Evolutionary conservation across 2,113 vertebrate genomes (phyloP), one percentile per base, ranked within the genome.

Genomic region (Grantiella picta): DNA sequence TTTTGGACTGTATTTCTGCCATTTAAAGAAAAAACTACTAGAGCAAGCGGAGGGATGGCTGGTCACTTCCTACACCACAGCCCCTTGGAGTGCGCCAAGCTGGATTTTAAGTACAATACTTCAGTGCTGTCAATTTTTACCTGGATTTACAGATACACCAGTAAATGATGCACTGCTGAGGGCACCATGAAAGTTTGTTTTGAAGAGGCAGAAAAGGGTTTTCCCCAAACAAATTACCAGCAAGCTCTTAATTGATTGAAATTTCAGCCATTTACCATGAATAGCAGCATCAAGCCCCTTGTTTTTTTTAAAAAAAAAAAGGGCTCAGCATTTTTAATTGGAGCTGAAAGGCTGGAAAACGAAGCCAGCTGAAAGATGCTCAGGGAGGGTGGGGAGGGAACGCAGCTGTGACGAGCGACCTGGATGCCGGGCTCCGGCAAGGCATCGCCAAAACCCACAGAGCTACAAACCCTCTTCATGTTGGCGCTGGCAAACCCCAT

Each of bases 161-260:
- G 52, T 50, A 70, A 64, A 16, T 0, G 4, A 47, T 63, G 56
- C 78, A 71, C 36, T 20, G n/a, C 50, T 66, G 52, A 44, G 65
- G 61, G 82, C 45, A 88, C 29, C 7, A 35, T 44, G 35, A 54
- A 94, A 91, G 71, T 89, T 87, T 95, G 91, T 95, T 95, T 95
- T 64, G 60, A 84, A 83, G 70, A 92, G 56, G 45, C 79, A 92
- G 38, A 80, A 85, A 85, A 88, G 63, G 82, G 73, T 78, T 90
- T 96, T 66, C 82, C 93, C 87, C 52, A 88, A 94, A 94, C 84
- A 94, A 95, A 95, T 95, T 92, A 96, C 50, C 5, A 6, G 75
- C 75, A 68, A 73, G 75, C 59, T 86, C 79, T 40, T 94, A 95
- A 96, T 4, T 93, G 85, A 94, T 66, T 0, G 2, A 92, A 92